Conservation (phyloP, 2,888 invertebrate species). For the Calephelis perditalis region DNA sequence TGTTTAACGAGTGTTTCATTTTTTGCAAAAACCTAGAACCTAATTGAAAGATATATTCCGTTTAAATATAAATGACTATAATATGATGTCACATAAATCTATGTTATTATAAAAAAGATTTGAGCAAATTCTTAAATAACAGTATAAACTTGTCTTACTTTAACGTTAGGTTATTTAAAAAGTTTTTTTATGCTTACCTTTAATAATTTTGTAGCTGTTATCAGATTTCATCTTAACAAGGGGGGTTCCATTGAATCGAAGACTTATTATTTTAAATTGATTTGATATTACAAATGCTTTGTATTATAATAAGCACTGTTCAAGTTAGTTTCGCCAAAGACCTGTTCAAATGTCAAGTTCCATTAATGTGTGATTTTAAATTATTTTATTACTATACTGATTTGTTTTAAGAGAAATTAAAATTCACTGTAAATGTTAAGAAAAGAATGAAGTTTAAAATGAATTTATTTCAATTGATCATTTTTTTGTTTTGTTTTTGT, state of each 20-base stretch:
- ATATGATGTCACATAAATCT: no score
- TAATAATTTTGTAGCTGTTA: background rate
- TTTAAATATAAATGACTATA: no score
- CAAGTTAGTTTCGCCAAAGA: constrained; percentile 16
- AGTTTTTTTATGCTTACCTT: no score
- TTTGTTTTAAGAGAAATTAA: constrained; percentile 17
- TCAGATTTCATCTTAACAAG: background rate
- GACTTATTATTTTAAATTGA: constrained; percentile 8
- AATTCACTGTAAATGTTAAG: constrained; percentile 19
- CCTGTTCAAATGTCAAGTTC: background rate
- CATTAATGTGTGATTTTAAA: constrained; percentile 7
- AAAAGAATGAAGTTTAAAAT: constrained; percentile 50
- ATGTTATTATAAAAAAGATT: no score
- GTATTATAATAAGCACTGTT: constrained; percentile 14
- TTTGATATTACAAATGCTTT: background rate
- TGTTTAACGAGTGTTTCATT: no score
- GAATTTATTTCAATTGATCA: constrained; percentile 44
- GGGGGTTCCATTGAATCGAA: background rate
- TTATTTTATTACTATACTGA: constrained; percentile 10
- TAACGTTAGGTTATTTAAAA: no score
- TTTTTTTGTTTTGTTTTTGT: constrained; percentile 19
- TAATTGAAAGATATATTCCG: no score
- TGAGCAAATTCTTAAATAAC: no score
- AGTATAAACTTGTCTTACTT: no score
- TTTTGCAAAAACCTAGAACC: no score